Base-by-base conservation (phyloP, 2,797 vertebrate species). In the Microctenopoma lineatum region DNA sequence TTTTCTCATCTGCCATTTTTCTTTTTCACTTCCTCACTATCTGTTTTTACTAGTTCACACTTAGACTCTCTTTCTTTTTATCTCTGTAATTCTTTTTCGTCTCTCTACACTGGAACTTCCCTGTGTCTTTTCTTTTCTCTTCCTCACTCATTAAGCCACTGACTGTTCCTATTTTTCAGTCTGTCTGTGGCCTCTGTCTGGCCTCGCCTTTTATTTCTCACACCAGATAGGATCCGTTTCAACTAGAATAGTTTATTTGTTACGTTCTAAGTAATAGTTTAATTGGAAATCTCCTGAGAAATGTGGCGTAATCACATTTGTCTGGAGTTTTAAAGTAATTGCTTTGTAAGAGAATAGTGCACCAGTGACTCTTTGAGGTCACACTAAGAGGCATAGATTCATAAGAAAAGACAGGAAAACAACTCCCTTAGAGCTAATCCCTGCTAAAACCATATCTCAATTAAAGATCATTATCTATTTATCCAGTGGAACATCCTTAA, bases 261-360 rank as follows among this genome's bases (percentile, higher is more conserved):
- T 66, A 77, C 12, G 57, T 70, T 70, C 59, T 83, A 84, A 86
- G 74, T 77, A 85, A 83, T 59, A 15, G 52, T 84, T 81, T 90
- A 89, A 91, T 89, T 92, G 85, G 84, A 89, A 84, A 81, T 82
- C 75, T 73, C 81, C 57, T 5, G 84, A 81, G 85, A 81, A 88
- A 88, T 75, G 72, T 59, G 2, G 52, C 61, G 59, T 84, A 85
- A 87, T 88, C 67, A 75, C 77, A 89, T 89, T 87, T 85, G 78
- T 82, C 75, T 66, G 80, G 55, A 71, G 80, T 88, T 87, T 83
- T 76, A 75, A 87, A 85, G 84, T 80, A 87, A 90, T 85, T 80
- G 81, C 80, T 72, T 84, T 0, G 63, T 80, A 73, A 66, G 59
- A 72, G 55, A 83, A 73, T 36, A 74, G 70, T 21, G 70, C 34